Conservation (phyloP, 2,888 invertebrate species). For the Yponomeuta plumbellus region DNA sequence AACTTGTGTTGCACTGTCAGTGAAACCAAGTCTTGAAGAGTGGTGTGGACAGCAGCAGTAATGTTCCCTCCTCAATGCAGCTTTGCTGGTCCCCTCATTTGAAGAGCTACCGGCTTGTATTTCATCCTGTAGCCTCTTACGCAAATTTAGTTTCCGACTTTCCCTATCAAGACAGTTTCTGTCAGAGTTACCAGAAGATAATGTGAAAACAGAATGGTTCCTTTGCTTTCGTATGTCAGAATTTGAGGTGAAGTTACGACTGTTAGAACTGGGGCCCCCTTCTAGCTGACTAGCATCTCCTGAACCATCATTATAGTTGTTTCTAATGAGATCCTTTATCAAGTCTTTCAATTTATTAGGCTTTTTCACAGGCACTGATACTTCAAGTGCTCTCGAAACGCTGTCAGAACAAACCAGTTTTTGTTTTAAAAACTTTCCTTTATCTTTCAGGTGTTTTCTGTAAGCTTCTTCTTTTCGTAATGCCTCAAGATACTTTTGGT, state of each 20-base stretch:
- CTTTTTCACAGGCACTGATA: constrained; percentile 36
- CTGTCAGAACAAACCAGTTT: constrained; percentile 54
- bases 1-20: constrained; percentile 58
- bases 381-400: constrained; percentile 36
- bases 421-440: constrained; percentile 60
- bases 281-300: constrained; percentile 68
- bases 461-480: constrained; percentile 56
- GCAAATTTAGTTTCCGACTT: constrained; percentile 40
- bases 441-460: constrained; percentile 57
- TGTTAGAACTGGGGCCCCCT: constrained; percentile 40
- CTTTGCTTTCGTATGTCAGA: constrained; percentile 41
- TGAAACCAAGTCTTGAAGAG: constrained; percentile 34
- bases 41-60: constrained; percentile 46
- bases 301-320: constrained; percentile 64
- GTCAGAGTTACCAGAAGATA: constrained; percentile 55
- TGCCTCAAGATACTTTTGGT: constrained; percentile 60
- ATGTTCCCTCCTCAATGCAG: constrained; percentile 26
- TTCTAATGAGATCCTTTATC: constrained; percentile 63
- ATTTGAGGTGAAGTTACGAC: constrained; percentile 34
- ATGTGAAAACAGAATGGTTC: constrained; percentile 65
- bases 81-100: constrained; percentile 38
- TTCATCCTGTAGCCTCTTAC: constrained; percentile 41
- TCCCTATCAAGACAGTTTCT: constrained; percentile 26
- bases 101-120: constrained; percentile 29
- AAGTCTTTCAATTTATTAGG: constrained; percentile 51